A percentile compares a stretch with the other conserved stretches of the same genome.
These are phyloP conservation scores for Allochrocebus solatus DNA, from an alignment of 2,797 vertebrate species.

Conservation along the genomic window DNA sequence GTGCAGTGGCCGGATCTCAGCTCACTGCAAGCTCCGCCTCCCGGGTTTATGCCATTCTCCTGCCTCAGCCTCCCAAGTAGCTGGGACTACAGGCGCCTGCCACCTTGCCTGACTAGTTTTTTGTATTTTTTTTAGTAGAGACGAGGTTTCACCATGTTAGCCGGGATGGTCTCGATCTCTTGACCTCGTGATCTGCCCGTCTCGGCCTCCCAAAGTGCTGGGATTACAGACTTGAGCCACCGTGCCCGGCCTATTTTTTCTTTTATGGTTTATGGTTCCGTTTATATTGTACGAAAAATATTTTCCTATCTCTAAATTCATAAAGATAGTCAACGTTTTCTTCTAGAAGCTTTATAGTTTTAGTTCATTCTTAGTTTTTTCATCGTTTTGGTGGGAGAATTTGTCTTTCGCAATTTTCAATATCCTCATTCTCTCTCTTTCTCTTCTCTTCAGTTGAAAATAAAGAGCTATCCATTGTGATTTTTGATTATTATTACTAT, in stretches of 20 bases:
- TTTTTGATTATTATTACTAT: too few relatives aligned
- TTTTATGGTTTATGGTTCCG: neutral
- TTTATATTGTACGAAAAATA: neutral
- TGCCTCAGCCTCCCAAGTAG: too few relatives aligned
- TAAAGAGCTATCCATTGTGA: neutral
- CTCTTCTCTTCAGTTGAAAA: neutral
- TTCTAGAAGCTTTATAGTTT: too few relatives aligned
- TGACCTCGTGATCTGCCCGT: rapidly evolving
- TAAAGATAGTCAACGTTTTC: neutral
- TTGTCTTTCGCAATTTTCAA: neutral
- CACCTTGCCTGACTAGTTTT: too few relatives aligned
- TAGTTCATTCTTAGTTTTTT: neutral
- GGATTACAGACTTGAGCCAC: too few relatives aligned
- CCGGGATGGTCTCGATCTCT: too few relatives aligned
- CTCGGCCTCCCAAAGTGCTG: too few relatives aligned
- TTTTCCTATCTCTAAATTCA: neutral
- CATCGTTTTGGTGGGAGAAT: neutral
- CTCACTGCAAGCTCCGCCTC: too few relatives aligned
- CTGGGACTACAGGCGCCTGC: rapidly evolving
- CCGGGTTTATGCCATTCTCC: rapidly evolving
- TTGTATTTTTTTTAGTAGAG: too few relatives aligned
- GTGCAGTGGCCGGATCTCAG: too few relatives aligned
- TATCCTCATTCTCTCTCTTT: too few relatives aligned
- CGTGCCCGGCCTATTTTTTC: rapidly evolving
- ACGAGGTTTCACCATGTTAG: too few relatives aligned